Conservation (phyloP, 2,888 invertebrate genomes). For the Drosophila vallismaia region DNA sequence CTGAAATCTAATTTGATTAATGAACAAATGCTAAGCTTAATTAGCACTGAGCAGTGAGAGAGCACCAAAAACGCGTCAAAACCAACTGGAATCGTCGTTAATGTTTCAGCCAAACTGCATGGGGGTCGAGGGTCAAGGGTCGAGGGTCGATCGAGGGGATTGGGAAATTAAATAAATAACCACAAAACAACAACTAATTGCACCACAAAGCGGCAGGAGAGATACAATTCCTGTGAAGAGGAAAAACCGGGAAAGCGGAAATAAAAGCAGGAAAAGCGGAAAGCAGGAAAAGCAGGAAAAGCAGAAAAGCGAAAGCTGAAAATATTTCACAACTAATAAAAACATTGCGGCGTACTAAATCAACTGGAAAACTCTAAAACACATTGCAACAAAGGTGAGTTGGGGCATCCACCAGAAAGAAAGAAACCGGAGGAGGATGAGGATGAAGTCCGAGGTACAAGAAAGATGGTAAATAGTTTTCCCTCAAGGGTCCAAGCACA, state of each 20-base stretch:
- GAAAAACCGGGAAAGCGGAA: conserved; percentile 19
- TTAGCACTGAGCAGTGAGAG: conserved; percentile 49
- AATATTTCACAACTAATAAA: conserved; percentile 70
- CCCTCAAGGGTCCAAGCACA: conserved; percentile 22
- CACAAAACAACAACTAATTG: conserved; percentile 65
- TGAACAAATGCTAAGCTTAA: conserved; percentile 76
- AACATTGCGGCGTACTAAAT: conserved; percentile 69
- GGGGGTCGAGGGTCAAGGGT: too few species aligned
- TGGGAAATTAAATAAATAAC: conserved; percentile 50
- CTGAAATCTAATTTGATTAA: conserved; percentile 76
- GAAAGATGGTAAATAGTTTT: conserved; percentile 30
- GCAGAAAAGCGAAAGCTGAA: conserved; percentile 22
- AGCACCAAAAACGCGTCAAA: conserved; percentile 18
- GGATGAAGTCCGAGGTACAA: too few species aligned
- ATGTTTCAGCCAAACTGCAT: conserved; percentile 26
- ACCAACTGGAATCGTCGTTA: conserved; percentile 48
- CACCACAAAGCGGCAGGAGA: conserved; percentile 49
- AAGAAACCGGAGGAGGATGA: background rate
- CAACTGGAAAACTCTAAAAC: conserved; percentile 63
- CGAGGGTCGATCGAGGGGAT: conserved; percentile 11
- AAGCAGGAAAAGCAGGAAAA: conserved; percentile 15
- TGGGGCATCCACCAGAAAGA: background rate
- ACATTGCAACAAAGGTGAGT: conserved; percentile 32
- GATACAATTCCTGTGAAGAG: conserved; percentile 55
- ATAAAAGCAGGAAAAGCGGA: conserved; percentile 4